Percentiles rank a stretch among this genome's conserved stretches.
These are phyloP conservation scores for Scyliorhinus canicula DNA, from an alignment of 2,797 vertebrate species.

Conservation along the genomic window DNA sequence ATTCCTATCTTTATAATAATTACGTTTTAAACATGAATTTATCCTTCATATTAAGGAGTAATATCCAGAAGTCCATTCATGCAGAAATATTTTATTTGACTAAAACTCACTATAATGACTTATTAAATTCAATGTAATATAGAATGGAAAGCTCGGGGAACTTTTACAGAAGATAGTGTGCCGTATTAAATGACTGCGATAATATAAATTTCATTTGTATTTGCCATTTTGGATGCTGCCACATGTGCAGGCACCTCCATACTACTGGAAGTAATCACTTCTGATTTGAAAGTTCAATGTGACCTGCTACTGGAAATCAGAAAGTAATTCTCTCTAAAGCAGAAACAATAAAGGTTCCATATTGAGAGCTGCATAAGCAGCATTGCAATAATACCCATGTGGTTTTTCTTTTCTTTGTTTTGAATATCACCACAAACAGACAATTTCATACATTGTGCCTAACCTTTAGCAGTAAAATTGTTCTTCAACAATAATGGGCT, in stretches of 20 bases:
- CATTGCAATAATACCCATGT: conserved; percentile 2
- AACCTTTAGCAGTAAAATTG: neutral
- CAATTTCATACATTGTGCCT: neutral
- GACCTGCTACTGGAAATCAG: conserved; percentile 23
- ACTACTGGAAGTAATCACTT: conserved; percentile 1
- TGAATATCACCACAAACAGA: neutral
- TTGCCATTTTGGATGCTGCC: conserved; percentile 6
- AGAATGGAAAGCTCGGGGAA: neutral
- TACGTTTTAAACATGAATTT: neutral
- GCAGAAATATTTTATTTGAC: conserved; percentile 13
- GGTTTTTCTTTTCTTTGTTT: neutral
- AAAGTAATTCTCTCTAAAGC: neutral
- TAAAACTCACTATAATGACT: neutral
- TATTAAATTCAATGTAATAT: neutral
- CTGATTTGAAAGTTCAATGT: conserved; percentile 30
- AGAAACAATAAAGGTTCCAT: conserved; percentile 28
- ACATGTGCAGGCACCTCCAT: neutral
- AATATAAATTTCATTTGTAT: conserved; percentile 21
- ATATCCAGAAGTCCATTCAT: neutral
- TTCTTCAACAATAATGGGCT: neutral
- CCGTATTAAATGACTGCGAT: neutral
- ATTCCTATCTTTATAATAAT: neutral
- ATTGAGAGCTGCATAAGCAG: neutral
- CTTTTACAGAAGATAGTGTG: neutral
- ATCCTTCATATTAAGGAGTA: neutral